Percentiles rank a stretch among this genome's conserved stretches.
Conservation (phyloP, 2,113 vertebrate genomes). For the Mastomys natalensis region DNA sequence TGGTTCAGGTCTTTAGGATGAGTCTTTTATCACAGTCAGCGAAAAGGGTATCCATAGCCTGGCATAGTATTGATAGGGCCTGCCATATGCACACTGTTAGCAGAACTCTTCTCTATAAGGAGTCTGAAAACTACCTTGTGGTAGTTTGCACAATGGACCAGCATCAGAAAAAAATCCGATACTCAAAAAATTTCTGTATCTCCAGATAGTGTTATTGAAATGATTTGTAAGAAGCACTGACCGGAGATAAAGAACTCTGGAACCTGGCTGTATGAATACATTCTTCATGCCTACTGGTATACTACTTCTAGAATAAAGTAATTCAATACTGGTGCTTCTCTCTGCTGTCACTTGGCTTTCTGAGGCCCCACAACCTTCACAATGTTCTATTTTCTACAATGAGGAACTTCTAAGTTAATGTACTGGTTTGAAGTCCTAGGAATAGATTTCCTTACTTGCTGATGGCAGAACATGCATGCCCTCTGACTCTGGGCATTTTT, state of each 20-base stretch:
- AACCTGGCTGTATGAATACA: fast-evolving
- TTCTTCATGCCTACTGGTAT: not conserved
- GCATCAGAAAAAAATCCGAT: not conserved
- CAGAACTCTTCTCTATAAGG: not conserved
- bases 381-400: not conserved
- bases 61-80: not conserved
- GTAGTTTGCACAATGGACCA: not conserved
- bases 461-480: not conserved
- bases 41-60: not conserved
- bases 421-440: not conserved
- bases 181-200: not conserved
- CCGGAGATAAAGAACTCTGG: not conserved
- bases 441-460: conserved; percentile 14
- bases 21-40: not conserved
- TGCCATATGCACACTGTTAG: not conserved
- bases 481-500: conserved; percentile 12
- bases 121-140: not conserved
- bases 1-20: not conserved
- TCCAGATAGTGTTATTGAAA: not conserved
- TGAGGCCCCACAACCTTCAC: not conserved
- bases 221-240: not conserved
- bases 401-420: not conserved
- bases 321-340: fast-evolving
- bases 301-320: not conserved
- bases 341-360: not conserved